These are phyloP conservation scores for Nephrotoma flavescens DNA, from an alignment of 2,888 invertebrate species.

Conservation along the genomic window DNA sequence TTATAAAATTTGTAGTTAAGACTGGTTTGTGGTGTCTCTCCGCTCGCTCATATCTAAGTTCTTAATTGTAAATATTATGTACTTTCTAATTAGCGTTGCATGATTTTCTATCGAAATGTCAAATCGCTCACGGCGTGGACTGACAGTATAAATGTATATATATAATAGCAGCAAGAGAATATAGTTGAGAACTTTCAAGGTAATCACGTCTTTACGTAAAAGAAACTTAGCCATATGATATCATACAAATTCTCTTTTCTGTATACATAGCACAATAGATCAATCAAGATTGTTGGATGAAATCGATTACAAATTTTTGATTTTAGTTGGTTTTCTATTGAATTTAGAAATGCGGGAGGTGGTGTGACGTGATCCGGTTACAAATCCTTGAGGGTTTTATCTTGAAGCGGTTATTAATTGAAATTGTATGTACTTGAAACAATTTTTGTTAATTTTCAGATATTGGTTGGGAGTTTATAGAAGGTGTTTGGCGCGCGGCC, in stretches of 20 bases:
- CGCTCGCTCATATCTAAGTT: not conserved
- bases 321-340: no score
- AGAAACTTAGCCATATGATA: not conserved
- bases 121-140: not conserved
- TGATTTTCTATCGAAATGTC: not conserved
- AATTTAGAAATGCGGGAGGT: no score
- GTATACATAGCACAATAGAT: not conserved
- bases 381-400: no score
- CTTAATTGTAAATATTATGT: not conserved
- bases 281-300: not conserved
- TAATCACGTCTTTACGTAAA: not conserved
- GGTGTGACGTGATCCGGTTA: no score
- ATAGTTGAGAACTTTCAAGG: not conserved
- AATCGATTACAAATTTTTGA: not conserved
- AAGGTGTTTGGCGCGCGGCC: no score
- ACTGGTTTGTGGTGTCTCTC: not conserved
- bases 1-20: not conserved
- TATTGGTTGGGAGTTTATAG: no score
- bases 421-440: no score
- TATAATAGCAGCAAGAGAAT: not conserved
- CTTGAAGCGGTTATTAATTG: no score
- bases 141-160: not conserved
- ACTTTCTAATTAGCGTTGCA: not conserved
- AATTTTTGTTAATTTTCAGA: no score
- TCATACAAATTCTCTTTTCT: not conserved